Base-by-base conservation (phyloP, 2,113 vertebrate species). In the Orientallactaga bullata region DNA sequence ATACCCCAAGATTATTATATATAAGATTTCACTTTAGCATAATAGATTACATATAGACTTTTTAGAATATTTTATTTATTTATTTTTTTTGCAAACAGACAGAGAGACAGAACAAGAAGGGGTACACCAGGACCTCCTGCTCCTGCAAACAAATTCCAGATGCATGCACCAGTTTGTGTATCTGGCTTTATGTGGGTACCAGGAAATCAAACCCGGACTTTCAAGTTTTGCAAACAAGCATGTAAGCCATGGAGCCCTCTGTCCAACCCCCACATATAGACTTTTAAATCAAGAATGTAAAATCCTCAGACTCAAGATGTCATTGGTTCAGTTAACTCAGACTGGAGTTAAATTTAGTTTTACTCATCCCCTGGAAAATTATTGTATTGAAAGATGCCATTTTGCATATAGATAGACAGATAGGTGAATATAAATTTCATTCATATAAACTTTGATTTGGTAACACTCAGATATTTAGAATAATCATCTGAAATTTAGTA, bases 221-320 rank as follows among this genome's bases (percentile, higher is more conserved):
- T 47, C 42, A 47, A 47, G 42, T 8, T 47, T 47, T 47, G 42
- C 42, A 47, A 47, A 47, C 42, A 47, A 47, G 42, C 42, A 47
- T 47, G 42, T 47, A 47, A 47, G 42, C 42, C 42, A 47, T 47
- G 42, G 42, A 47, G 42, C 42, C 42, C 5, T 47, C 42, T 47
- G 5, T 47, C 8, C 42, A 47, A 47, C 42, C 42, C 42, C 42
- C 68, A 83, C 23, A 85, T 86, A 37, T 21, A 63, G 68, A 74
- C 42, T 66, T 79, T 86, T 94, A 28, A 79, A 11, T 30, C n/a
- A 69, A 85, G 71, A 83, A 47, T 68, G 8, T 79, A 91, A 95
- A 94, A 73, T 90, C 37, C 9, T 72, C 35, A 55, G 51, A 81
- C 10, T 71, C 51, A 72, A 39, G 10, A 9, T 74, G 7, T 83